Evolutionary conservation across 1,140 invertebrate species (phyloP).

Genomic region (Papilio polyxenes): DNA sequence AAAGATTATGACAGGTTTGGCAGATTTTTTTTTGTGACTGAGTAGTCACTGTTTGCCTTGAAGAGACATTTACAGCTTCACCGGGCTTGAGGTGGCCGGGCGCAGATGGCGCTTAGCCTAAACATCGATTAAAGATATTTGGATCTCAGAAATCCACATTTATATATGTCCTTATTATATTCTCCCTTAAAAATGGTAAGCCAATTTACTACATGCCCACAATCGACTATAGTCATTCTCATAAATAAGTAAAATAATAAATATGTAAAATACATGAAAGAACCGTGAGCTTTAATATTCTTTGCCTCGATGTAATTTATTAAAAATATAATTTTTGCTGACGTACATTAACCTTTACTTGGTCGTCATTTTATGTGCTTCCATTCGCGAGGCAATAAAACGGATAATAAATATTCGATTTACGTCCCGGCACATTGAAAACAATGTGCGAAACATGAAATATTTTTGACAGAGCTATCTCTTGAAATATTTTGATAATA

Average conservation of each 20-base stretch:
- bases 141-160: too few relatives aligned
- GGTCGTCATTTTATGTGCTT: slow-evolving; percentile 23
- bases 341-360: slow-evolving; percentile 15
- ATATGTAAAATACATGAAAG: slow-evolving; percentile 2
- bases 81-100: too few relatives aligned
- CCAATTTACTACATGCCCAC: too few relatives aligned
- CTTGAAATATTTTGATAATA: slow-evolving; percentile 35
- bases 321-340: slow-evolving; percentile 17
- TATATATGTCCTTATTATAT: too few relatives aligned
- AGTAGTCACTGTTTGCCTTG: too few relatives aligned
- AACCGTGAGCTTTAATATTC: neutral
- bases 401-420: slow-evolving; percentile 37
- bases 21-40: too few relatives aligned
- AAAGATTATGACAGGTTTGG: too few relatives aligned
- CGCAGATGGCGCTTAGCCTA: too few relatives aligned
- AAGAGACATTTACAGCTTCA: too few relatives aligned
- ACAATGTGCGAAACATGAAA: slow-evolving; percentile 33
- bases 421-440: slow-evolving; percentile 32
- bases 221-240: neutral
- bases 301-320: neutral
- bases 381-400: slow-evolving; percentile 33
- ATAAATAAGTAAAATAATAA: neutral
- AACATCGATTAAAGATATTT: too few relatives aligned
- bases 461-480: slow-evolving; percentile 27
- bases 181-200: too few relatives aligned